Conservation (phyloP, 2,888 invertebrate species). For the Parasteatoda lunata region DNA sequence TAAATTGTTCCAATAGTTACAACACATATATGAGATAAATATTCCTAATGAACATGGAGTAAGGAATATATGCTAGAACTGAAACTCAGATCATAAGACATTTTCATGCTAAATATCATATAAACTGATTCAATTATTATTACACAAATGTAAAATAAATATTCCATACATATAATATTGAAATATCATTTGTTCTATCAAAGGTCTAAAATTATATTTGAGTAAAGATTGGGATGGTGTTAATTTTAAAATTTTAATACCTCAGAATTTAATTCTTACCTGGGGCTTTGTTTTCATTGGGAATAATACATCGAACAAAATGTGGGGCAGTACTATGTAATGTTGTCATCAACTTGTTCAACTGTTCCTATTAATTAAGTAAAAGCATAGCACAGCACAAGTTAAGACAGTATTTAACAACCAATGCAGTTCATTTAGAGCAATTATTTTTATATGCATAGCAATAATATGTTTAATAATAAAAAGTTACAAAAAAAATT, state of each 20-base stretch:
- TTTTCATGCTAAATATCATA: too few species aligned
- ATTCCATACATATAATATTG: too few species aligned
- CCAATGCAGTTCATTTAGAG: not conserved
- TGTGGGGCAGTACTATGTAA: constrained; percentile 97
- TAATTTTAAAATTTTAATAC: not conserved
- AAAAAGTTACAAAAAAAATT: not conserved
- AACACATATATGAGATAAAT: too few species aligned
- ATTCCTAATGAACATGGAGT: too few species aligned
- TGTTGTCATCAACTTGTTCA: constrained; percentile 98
- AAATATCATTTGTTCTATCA: too few species aligned
- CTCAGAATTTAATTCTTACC: constrained; percentile 54
- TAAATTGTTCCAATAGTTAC: too few species aligned
- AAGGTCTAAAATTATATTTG: too few species aligned
- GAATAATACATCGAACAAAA: constrained; percentile 99
- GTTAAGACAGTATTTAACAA: constrained; percentile 30
- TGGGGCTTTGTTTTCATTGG: constrained; percentile 81
- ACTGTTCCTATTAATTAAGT: constrained; percentile 82
- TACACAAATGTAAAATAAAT: too few species aligned
- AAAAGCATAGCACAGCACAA: constrained; percentile 61
- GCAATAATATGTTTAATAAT: not conserved
- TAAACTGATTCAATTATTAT: too few species aligned
- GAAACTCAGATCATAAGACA: too few species aligned
- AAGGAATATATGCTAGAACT: too few species aligned
- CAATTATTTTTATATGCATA: not conserved
- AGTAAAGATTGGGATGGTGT: not conserved